Conservation (phyloP, 1,140 invertebrate species). For the Apis dorsata region DNA sequence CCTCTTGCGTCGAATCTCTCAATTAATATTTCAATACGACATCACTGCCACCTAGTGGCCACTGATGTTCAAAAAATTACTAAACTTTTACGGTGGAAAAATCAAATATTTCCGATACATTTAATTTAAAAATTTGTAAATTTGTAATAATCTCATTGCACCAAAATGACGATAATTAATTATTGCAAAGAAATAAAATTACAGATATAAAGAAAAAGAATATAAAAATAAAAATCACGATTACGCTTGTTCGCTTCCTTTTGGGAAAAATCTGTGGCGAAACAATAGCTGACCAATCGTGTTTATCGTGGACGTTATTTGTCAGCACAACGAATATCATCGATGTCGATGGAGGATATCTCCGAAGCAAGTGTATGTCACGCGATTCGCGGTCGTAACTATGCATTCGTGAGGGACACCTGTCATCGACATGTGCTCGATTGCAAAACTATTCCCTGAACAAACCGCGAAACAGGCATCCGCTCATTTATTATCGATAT, state of each 20-base stretch:
- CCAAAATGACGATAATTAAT: too few species aligned
- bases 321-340: conserved; percentile 10
- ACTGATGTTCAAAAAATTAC: neutral
- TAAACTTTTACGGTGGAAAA: neutral
- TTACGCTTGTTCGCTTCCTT: neutral
- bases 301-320: conserved; percentile 6
- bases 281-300: neutral
- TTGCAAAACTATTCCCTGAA: conserved; percentile 8
- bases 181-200: too few species aligned
- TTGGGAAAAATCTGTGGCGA: neutral
- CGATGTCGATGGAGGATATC: conserved; percentile 15
- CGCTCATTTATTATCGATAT: conserved; percentile 14
- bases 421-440: conserved; percentile 19
- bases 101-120: neutral
- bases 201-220: neutral
- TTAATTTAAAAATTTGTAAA: too few species aligned
- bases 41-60: neutral
- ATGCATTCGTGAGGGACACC: conserved; percentile 17
- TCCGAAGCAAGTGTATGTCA: neutral
- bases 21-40: neutral
- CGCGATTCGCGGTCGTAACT: conserved; percentile 9
- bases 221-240: neutral
- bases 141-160: too few species aligned
- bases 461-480: conserved; percentile 21
- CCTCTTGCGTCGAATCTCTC: too few species aligned